Conservation (phyloP, 2,888 invertebrate species). For the Tiliacea aurago region DNA sequence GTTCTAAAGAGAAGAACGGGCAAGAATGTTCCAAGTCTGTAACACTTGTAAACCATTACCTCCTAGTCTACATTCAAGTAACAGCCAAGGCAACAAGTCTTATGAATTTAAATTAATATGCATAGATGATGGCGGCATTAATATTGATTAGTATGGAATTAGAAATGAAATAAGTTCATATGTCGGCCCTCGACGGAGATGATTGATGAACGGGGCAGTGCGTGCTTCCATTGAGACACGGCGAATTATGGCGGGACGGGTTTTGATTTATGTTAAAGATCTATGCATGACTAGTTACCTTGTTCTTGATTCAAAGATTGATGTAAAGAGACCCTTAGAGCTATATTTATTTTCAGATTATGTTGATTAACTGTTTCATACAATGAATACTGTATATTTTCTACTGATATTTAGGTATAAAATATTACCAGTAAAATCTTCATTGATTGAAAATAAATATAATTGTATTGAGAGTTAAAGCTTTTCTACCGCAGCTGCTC, state of each 20-base stretch:
- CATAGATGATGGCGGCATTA: conserved; percentile 50
- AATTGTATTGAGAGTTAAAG: background rate
- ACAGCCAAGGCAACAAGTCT: conserved; percentile 21
- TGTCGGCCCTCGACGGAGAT: conserved; percentile 40
- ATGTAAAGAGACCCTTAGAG: background rate
- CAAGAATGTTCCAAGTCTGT: background rate
- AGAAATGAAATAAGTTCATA: conserved; percentile 62
- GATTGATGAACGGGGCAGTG: conserved; percentile 59
- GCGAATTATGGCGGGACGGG: background rate
- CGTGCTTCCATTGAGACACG: conserved; percentile 41
- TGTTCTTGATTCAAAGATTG: background rate
- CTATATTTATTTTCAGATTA: background rate
- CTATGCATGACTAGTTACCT: background rate
- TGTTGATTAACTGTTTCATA: background rate
- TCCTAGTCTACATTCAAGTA: background rate
- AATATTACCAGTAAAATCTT: background rate
- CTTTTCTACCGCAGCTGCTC: background rate
- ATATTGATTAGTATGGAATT: conserved; percentile 65
- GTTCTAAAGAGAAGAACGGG: too few relatives aligned
- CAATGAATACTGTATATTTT: background rate
- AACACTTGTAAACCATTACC: conserved; percentile 1
- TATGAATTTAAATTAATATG: conserved; percentile 52
- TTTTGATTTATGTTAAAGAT: conserved; percentile 11
- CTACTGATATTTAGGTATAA: background rate
- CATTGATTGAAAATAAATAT: background rate